Percentiles rank a stretch among this genome's conserved stretches.
phyloP scores from a whole-genome alignment of 2,113 vertebrate genomes.

The Serilophus lunatus region DNA sequence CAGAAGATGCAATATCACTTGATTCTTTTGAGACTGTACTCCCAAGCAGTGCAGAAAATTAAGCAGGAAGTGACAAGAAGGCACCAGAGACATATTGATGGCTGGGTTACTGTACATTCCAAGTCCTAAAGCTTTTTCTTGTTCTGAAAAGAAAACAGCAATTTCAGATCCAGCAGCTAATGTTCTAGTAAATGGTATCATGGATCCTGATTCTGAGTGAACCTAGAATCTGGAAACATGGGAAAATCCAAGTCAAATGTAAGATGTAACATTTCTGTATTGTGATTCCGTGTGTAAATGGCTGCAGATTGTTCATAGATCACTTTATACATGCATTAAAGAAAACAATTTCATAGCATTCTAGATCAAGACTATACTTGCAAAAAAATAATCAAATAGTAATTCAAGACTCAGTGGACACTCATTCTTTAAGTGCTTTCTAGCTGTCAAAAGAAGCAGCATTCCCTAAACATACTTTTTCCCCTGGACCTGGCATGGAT shows the following conservation, averaged over 20 bases:
- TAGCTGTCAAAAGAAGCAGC: neutral
- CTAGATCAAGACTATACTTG: neutral
- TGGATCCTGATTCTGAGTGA: neutral
- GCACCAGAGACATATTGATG: neutral
- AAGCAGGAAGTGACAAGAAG: neutral
- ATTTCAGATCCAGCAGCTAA: neutral
- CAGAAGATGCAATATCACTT: neutral
- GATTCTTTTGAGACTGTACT: neutral
- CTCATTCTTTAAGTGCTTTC: neutral
- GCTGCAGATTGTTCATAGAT: neutral
- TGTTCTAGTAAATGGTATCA: neutral
- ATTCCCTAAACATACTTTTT: neutral
- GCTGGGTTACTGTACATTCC: neutral
- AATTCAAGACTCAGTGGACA: neutral
- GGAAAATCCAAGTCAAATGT: neutral
- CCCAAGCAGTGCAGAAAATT: neutral
- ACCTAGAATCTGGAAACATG: neutral
- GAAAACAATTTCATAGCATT: neutral
- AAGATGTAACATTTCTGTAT: neutral
- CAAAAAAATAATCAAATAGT: neutral
- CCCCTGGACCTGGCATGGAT: accelerated
- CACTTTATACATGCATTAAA: neutral
- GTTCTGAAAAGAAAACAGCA: neutral
- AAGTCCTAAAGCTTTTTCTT: neutral
- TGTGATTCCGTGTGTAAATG: neutral